Evolutionary conservation across 2,797 vertebrate genomes (phyloP).

Genomic region (Alauda arvensis): DNA sequence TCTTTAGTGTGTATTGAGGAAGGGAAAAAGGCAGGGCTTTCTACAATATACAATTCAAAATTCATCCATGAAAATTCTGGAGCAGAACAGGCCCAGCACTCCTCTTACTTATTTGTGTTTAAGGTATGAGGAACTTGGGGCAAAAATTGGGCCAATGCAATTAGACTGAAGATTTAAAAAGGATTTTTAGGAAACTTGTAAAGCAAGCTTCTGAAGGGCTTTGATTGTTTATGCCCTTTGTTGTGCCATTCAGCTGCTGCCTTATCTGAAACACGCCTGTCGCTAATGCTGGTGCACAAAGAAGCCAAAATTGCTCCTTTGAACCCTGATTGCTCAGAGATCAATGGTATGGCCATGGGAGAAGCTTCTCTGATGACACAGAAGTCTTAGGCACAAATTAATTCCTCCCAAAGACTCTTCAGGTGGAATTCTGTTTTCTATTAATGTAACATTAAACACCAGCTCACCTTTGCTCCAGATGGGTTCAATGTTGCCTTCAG

Average conservation of each 20-base stretch:
- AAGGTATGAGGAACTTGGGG: neutral
- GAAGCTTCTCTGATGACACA: neutral
- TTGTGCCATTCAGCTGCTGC: neutral
- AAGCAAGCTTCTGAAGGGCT: neutral
- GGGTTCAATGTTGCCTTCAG: neutral
- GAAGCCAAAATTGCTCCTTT: neutral
- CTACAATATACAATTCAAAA: neutral
- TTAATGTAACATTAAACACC: neutral
- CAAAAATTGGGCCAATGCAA: neutral
- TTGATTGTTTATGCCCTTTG: conserved; percentile 40
- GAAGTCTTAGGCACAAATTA: neutral
- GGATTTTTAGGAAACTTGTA: neutral
- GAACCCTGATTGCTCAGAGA: neutral
- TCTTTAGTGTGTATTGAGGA: neutral
- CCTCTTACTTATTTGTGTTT: neutral
- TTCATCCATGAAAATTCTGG: neutral
- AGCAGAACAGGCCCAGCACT: neutral
- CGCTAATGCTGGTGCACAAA: neutral
- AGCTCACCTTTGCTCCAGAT: neutral
- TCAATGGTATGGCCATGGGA: neutral
- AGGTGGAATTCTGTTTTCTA: neutral
- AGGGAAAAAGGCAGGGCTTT: neutral
- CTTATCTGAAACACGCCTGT: neutral
- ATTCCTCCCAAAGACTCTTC: neutral
- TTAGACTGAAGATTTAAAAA: neutral